These are phyloP conservation scores for Pogonognathellus flavescens DNA, from an alignment of 1,140 invertebrate species.

Conservation along the genomic window DNA sequence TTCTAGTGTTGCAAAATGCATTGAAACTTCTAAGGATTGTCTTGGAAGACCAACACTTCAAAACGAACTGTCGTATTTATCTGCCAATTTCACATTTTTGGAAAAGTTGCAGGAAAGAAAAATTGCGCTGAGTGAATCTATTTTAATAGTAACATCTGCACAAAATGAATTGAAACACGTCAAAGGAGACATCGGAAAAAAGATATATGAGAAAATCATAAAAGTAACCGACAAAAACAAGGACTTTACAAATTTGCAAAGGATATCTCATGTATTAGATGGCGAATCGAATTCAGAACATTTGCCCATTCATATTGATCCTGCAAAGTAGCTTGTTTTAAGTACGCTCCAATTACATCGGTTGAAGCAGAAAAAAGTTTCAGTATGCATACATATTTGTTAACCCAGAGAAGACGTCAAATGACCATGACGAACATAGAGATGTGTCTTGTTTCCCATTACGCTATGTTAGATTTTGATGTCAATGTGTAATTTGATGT, in stretches of 20 bases:
- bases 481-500: too few relatives aligned
- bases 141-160: background rate
- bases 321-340: conserved; percentile 1
- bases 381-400: conserved; percentile 31
- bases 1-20: background rate
- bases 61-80: background rate
- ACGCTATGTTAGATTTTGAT: too few relatives aligned
- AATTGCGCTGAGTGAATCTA: background rate
- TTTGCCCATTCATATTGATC: background rate
- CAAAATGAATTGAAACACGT: background rate
- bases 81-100: background rate
- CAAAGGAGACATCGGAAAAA: background rate
- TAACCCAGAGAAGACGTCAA: background rate
- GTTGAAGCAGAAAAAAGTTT: conserved; percentile 19
- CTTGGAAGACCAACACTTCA: background rate
- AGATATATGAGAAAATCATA: background rate
- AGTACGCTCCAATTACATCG: conserved; percentile 36
- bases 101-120: background rate
- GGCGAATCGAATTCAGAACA: background rate
- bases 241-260: background rate
- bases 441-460: background rate
- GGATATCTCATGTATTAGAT: background rate
- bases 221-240: background rate
- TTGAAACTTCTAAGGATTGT: background rate
- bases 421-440: background rate